Percentiles rank a stretch among this genome's conserved stretches.
Conservation (phyloP, 2,797 vertebrate genomes). For the Tachyglossus aculeatus region DNA sequence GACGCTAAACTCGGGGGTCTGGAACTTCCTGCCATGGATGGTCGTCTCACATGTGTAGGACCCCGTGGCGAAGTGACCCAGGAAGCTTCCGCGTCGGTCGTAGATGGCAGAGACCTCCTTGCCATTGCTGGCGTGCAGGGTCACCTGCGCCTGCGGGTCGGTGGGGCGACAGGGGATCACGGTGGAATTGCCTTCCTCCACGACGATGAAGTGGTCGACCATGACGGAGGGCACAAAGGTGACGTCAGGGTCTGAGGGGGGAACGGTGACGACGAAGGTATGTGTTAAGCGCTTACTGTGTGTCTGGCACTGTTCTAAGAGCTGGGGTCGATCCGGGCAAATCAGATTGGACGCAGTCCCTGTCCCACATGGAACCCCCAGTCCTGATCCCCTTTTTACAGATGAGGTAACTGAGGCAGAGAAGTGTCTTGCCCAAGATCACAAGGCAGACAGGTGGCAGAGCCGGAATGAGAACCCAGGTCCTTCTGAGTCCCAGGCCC, state of each 20-base stretch:
- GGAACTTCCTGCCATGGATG: constrained; percentile 75
- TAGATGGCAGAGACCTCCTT: constrained; percentile 76
- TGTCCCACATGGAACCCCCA: too few species aligned
- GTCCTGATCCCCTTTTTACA: too few species aligned
- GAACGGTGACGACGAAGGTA: too few species aligned
- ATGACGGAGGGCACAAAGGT: constrained; percentile 82
- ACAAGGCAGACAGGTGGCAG: too few species aligned
- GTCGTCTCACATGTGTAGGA: constrained; percentile 86
- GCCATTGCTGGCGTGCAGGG: constrained; percentile 78
- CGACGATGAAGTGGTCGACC: constrained; percentile 84
- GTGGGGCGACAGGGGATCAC: constrained; percentile 90
- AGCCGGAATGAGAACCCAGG: too few species aligned
- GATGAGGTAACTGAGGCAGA: too few species aligned
- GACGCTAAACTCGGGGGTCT: constrained; percentile 86
- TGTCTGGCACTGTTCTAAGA: too few species aligned
- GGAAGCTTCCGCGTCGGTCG: constrained; percentile 88
- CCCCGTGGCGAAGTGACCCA: constrained; percentile 85
- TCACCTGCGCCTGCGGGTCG: constrained; percentile 83
- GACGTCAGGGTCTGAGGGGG: constrained; percentile 83
- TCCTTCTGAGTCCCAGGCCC: too few species aligned
- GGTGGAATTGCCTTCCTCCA: constrained; percentile 83
- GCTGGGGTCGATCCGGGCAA: too few species aligned
- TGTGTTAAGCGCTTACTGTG: too few species aligned
- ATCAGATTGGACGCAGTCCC: too few species aligned
- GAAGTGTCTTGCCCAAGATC: too few species aligned